Conservation (phyloP, 2,113 vertebrate species). For the Oncorhynchus clarkii region DNA sequence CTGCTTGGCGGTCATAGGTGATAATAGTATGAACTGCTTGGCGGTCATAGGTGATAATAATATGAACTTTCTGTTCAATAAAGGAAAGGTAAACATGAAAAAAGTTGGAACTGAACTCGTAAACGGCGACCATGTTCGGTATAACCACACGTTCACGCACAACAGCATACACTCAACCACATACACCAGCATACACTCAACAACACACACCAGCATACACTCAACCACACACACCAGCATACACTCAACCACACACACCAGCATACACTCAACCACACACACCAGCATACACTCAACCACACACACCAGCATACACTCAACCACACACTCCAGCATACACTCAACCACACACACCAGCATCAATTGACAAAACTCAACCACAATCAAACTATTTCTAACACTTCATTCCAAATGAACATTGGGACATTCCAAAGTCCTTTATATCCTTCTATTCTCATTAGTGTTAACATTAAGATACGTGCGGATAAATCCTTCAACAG, state of each 20-base stretch:
- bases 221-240: no score
- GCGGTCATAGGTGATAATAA: no score
- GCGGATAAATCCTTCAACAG: not conserved
- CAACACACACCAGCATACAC: not conserved
- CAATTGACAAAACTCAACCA: not conserved
- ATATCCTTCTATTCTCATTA: not conserved
- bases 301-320: not conserved
- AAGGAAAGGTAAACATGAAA: no score
- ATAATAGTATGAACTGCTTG: no score
- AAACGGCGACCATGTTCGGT: no score
- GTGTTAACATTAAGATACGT: not conserved
- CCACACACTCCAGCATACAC: not conserved
- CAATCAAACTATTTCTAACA: conserved; percentile 1
- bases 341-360: conserved; percentile 2
- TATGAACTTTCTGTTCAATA: no score
- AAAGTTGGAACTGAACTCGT: no score
- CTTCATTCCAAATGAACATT: not conserved
- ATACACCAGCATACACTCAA: not conserved
- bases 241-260: not conserved
- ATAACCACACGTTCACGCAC: not conserved
- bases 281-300: not conserved
- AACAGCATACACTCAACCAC: not conserved
- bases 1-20: no score
- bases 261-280: not conserved
- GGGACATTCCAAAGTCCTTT: not conserved